Percentiles rank a stretch among this genome's conserved stretches.
Evolutionary conservation across 2,888 invertebrate genomes (phyloP).

Genomic region (Elgonia sp.): DNA sequence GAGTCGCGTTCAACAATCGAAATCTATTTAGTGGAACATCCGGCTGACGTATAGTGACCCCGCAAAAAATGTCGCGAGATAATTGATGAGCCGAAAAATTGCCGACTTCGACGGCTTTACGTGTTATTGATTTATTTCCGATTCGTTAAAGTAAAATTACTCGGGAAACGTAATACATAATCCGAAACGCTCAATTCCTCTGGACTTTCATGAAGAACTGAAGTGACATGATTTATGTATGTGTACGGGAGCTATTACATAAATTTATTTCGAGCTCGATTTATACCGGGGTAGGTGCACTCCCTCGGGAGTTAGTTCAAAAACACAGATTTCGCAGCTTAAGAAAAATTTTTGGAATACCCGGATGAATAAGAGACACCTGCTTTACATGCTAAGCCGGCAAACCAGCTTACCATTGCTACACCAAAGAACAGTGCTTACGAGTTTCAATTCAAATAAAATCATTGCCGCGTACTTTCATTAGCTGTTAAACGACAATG

Average conservation of each 20-base stretch:
- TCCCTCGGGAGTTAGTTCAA: constrained; percentile 73
- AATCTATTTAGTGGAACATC: constrained; percentile 37
- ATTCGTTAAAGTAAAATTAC: constrained; percentile 65
- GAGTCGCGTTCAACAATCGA: constrained; percentile 34
- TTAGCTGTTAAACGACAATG: constrained; percentile 56
- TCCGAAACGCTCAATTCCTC: constrained; percentile 63
- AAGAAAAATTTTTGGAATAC: constrained; percentile 74
- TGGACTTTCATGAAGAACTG: constrained; percentile 67
- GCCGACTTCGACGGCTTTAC: not conserved
- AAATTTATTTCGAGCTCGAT: constrained; percentile 79
- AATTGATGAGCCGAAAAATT: constrained; percentile 58
- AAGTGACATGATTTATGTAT: constrained; percentile 77
- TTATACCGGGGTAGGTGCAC: constrained; percentile 77
- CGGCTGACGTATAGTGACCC: not conserved
- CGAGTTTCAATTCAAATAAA: constrained; percentile 68
- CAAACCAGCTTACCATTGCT: constrained; percentile 68
- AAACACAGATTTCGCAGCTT: constrained; percentile 76
- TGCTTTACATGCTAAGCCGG: constrained; percentile 71
- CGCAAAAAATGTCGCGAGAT: constrained; percentile 44
- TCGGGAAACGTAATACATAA: constrained; percentile 65
- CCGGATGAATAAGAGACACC: constrained; percentile 72
- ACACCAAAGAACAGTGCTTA: constrained; percentile 58
- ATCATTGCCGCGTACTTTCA: constrained; percentile 54
- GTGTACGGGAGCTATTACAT: constrained; percentile 76
- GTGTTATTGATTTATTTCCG: constrained; percentile 52